Base-by-base conservation (phyloP, 2,888 invertebrate species). In the Leucoma salicis region DNA sequence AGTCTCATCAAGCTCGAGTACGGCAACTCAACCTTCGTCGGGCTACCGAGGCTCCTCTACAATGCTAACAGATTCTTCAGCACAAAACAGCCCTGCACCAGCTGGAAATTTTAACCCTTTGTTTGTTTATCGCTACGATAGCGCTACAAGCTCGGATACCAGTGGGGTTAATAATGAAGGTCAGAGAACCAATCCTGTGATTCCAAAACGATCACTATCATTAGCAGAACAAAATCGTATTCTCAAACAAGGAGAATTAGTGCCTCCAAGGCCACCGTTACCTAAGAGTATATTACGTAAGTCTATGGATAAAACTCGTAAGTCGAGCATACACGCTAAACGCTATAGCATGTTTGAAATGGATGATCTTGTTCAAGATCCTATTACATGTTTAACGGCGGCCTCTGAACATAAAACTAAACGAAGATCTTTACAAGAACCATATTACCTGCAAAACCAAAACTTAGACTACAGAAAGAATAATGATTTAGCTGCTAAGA, bases 21-120 rank as follows among this genome's bases (percentile, higher is more conserved):
- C 94, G 44, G 91, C 92, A 14, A 95, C 95, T 28, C 95, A 95
- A 69, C 96, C 95, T 5, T 96, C 96, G 34, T 96, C 96, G 10
- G 96, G 96, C 1, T 96, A 95, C 68, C 91, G 96, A 51, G 96
- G 96, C 25, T 96, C 96, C 0, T 96, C 96, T 0, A 96, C 96
- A 1, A 93, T 96, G 80, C 82, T 95, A 6, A 92, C 94, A 4
- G 95, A 95, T 59, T 95, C 95, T 14, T 91, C 92, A 11, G 92
- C 93, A n/a, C 93, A 93, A 67, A 93, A 93, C 56, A 93, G 93
- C 57, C 93, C 92, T 6, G 91, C 91, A 24, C 90, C 92, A 46
- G 70, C 90, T 57, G 88, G 91, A 13, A 91, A 91, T 78, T 90
- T 91, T 57, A 93, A 94, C 75, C 94, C 94, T 0, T 84, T 96